A percentile compares a stretch with the other conserved stretches of the same genome.
phyloP scores from a whole-genome alignment of 2,113 vertebrate genomes.

The Fulmarus glacialis region DNA sequence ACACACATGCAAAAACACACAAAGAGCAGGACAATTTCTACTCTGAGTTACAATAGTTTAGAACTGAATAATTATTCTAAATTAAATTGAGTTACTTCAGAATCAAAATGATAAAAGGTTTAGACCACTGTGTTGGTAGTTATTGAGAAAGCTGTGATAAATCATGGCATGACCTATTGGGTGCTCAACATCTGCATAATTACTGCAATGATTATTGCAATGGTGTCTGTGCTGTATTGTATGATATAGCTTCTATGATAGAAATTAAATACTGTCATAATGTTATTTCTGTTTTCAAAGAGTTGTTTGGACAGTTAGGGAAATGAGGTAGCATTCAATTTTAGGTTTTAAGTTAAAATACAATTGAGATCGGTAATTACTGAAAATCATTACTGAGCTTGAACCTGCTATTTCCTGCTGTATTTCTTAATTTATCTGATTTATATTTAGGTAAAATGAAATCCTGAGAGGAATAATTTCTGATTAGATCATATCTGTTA shows the following conservation, averaged over 20 bases:
- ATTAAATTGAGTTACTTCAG: background rate
- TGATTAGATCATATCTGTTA: slow-evolving; percentile 48
- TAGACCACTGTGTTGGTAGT: background rate
- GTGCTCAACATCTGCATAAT: background rate
- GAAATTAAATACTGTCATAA: slow-evolving; percentile 4
- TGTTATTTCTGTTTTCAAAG: slow-evolving; percentile 6
- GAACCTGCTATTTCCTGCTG: slow-evolving; percentile 3
- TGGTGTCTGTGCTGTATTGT: background rate
- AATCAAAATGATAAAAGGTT: background rate
- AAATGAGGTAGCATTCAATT: slow-evolving; percentile 47
- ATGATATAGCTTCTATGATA: background rate
- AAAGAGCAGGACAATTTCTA: background rate
- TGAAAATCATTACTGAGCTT: slow-evolving; percentile 30
- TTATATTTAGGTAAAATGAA: slow-evolving; percentile 44
- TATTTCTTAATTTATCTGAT: slow-evolving; percentile 45
- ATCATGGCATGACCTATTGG: background rate
- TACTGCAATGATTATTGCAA: background rate
- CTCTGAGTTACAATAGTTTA: background rate
- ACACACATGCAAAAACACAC: rapidly evolving
- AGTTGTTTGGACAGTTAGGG: background rate
- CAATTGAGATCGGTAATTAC: background rate
- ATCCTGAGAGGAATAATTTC: slow-evolving; percentile 31
- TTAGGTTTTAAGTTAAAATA: slow-evolving; percentile 49
- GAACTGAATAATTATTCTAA: background rate
- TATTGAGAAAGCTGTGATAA: background rate